Evolutionary conservation across 2,113 vertebrate species (phyloP).

Genomic region (Pampusana beccarii): DNA sequence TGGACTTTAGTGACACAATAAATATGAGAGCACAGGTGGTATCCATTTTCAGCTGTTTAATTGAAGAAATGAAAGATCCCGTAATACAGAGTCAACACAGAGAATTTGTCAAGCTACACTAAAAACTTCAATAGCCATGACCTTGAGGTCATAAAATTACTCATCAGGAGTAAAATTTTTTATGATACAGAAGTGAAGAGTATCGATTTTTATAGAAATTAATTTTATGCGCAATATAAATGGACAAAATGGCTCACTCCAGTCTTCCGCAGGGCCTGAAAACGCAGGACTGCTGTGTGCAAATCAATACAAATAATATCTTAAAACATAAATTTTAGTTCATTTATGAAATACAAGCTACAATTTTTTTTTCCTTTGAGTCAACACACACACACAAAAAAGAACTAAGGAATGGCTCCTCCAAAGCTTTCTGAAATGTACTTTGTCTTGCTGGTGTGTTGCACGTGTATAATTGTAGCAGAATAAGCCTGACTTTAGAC

Average conservation of each 20-base stretch:
- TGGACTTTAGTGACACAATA: slow-evolving; percentile 62
- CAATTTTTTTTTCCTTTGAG: not conserved
- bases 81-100: slow-evolving; percentile 35
- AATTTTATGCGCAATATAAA: slow-evolving; percentile 27
- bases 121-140: slow-evolving; percentile 36
- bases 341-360: not conserved
- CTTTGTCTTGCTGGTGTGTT: not conserved
- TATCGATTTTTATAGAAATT: slow-evolving; percentile 47
- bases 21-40: slow-evolving; percentile 63
- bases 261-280: not conserved
- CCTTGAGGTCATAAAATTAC: slow-evolving; percentile 64
- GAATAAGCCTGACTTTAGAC: not conserved
- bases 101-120: slow-evolving; percentile 48
- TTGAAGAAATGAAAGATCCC: slow-evolving; percentile 72
- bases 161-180: slow-evolving; percentile 36
- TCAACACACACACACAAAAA: not conserved
- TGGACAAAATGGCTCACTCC: not conserved
- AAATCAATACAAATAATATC: slow-evolving; percentile 27
- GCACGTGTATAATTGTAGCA: too few species aligned
- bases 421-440: not conserved
- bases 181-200: slow-evolving; percentile 32
- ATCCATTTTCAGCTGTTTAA: slow-evolving; percentile 71
- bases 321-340: slow-evolving; percentile 17
- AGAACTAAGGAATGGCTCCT: not conserved
- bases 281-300: not conserved